Evolutionary conservation across 2,797 vertebrate genomes (phyloP).

Genomic region (Aldrovandia affinis): DNA sequence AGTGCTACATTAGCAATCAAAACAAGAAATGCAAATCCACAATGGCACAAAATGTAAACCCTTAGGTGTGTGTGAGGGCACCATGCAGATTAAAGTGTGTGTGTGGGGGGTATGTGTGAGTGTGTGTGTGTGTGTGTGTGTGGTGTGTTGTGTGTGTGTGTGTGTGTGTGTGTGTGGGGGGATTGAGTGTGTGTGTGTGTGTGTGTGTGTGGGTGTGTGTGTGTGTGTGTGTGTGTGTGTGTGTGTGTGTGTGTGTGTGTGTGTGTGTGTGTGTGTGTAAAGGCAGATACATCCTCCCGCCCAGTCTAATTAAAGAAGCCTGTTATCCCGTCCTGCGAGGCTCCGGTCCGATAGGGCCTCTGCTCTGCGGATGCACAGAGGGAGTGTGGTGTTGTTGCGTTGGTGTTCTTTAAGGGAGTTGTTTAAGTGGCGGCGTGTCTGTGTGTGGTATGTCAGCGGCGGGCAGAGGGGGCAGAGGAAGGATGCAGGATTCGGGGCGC

Average conservation of each 20-base stretch:
- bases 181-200: not conserved
- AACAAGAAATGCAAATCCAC: too few species aligned
- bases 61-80: not conserved
- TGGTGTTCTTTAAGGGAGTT: not conserved
- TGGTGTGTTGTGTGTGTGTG: slow-evolving; percentile 21
- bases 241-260: slow-evolving; percentile 20
- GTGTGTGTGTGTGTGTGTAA: not conserved
- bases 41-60: not conserved
- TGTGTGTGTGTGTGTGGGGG: not conserved
- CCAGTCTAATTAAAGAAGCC: not conserved
- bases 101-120: too few species aligned
- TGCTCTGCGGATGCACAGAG: not conserved
- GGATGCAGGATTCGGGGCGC: not conserved
- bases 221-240: not conserved
- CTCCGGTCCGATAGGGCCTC: not conserved
- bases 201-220: slow-evolving; percentile 12
- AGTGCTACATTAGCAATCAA: too few species aligned
- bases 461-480: not conserved
- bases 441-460: not conserved
- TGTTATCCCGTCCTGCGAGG: slow-evolving; percentile 29
- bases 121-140: slow-evolving; percentile 4
- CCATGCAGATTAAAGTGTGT: not conserved
- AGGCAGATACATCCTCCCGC: not conserved
- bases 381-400: slow-evolving; percentile 19
- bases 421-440: not conserved